Evolutionary conservation across 2,888 invertebrate species (phyloP), one percentile per base, ranked within the genome.

Genomic region (Unio pictorum): DNA sequence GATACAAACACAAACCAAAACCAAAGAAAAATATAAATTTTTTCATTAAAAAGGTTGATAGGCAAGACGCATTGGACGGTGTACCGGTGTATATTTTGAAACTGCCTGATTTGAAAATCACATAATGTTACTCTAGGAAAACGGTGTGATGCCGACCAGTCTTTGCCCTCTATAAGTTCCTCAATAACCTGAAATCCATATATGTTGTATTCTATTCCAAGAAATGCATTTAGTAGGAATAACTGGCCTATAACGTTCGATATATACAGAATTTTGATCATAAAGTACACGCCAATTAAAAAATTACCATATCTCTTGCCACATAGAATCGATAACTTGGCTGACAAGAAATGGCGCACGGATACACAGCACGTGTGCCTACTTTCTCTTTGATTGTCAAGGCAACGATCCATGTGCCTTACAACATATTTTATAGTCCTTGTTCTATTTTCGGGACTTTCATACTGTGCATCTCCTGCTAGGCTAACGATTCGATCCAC

Each of bases 231-330:
- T 73, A 91, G 86, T 77, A 91, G 81, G 78, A 91, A 90, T 69
- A 91, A 86, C 80, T 91, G 91, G 23, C 89, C 89, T n/a, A 91
- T 84, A 34, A 88, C 88, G 75, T 91, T 91, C 34, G 84, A 76
- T 69, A 91, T 87, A 74, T 91, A 90, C 15, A 91, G 79, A 57
- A 87, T 65, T 79, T 91, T 91, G 73, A 87, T 85, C 73, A 90
- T 82, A 59, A 90, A 81, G 78, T 91, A 91, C 34, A 90, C 85
- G 61, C 89, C 82, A 3, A 90, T 87, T 23, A 91, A 87, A 80
- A 90, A 91, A 71, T 91, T 90, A 8, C 91, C 91, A 81, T 91
- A 91, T 65, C 90, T 84, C 72, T 90, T 89, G 18, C 91, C 91
- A 67, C 88, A 86, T 26, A 88, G 74, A 62, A 87, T 78, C 45